These are phyloP conservation scores for Kryptolebias ocellatus DNA, from an alignment of 2,797 vertebrate species.

Conservation along the genomic window DNA sequence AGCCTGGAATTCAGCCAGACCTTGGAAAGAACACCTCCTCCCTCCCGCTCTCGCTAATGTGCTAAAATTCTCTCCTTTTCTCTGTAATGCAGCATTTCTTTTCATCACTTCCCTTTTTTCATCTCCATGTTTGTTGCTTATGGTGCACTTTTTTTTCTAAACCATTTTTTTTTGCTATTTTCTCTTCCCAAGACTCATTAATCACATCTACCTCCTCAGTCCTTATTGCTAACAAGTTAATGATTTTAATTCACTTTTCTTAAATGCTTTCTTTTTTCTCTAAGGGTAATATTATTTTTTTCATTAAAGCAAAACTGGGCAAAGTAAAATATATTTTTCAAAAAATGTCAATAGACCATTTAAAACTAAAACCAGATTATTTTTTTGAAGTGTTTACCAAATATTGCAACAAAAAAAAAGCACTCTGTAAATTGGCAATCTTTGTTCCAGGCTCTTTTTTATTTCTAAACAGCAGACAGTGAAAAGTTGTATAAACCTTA, in stretches of 20 bases:
- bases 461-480: no score
- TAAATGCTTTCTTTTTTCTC: background rate
- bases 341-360: no score
- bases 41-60: slow-evolving; percentile 35
- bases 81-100: slow-evolving; percentile 32
- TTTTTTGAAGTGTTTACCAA: no score
- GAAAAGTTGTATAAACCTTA: no score
- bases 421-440: no score
- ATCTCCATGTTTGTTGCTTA: slow-evolving; percentile 45
- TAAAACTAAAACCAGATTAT: no score
- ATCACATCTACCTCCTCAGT: slow-evolving; percentile 34
- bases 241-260: slow-evolving; percentile 26
- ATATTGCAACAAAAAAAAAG: no score
- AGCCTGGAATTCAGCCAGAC: slow-evolving; percentile 79
- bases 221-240: slow-evolving; percentile 43
- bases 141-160: slow-evolving; percentile 50
- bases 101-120: slow-evolving; percentile 38
- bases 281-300: slow-evolving; percentile 17
- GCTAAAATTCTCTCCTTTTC: slow-evolving; percentile 35
- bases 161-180: slow-evolving; percentile 37
- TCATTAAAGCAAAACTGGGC: slow-evolving; percentile 16
- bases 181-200: slow-evolving; percentile 51
- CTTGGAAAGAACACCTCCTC: slow-evolving; percentile 63
- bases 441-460: no score
- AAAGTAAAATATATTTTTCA: no score